Conservation (phyloP, 1,140 invertebrate species). For the Megalonaias nervosa region DNA sequence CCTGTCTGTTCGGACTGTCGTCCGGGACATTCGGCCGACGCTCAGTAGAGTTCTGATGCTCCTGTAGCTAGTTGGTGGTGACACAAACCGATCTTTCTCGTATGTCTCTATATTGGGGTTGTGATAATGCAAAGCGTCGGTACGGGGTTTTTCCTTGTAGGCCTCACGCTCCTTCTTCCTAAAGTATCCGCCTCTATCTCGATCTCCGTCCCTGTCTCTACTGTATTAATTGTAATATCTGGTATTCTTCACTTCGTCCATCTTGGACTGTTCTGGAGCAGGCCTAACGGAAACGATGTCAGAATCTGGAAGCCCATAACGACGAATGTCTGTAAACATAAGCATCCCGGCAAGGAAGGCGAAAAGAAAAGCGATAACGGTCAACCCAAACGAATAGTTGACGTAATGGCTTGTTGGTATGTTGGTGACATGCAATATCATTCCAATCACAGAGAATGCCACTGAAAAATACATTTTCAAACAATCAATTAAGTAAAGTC, state of each 20-base stretch:
- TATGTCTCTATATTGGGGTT: constrained; percentile 28
- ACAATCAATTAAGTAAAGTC: no score
- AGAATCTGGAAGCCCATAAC: constrained; percentile 4
- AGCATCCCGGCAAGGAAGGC: constrained; percentile 23
- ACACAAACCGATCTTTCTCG: neutral
- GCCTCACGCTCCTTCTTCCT: constrained; percentile 7
- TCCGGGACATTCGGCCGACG: neutral
- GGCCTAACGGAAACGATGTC: neutral
- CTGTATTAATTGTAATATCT: constrained; percentile 1
- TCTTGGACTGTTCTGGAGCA: neutral
- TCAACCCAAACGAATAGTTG: constrained; percentile 21
- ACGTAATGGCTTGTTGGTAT: constrained; percentile 7
- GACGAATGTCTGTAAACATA: constrained; percentile 30
- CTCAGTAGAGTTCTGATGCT: neutral
- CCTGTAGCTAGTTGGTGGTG: constrained; percentile 12
- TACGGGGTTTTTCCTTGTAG: neutral
- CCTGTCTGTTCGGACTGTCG: neutral
- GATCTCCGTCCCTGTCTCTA: no score
- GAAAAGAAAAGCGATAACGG: constrained; percentile 10
- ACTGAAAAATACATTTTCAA: constrained; percentile 3
- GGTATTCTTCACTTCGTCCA: neutral
- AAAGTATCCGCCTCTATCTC: constrained; percentile 4
- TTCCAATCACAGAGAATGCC: constrained; percentile 6
- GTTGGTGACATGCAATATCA: constrained; percentile 26
- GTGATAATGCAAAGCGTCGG: constrained; percentile 18